Conservation (phyloP, 2,113 vertebrate species). For the Oncorhynchus gorbuscha region DNA sequence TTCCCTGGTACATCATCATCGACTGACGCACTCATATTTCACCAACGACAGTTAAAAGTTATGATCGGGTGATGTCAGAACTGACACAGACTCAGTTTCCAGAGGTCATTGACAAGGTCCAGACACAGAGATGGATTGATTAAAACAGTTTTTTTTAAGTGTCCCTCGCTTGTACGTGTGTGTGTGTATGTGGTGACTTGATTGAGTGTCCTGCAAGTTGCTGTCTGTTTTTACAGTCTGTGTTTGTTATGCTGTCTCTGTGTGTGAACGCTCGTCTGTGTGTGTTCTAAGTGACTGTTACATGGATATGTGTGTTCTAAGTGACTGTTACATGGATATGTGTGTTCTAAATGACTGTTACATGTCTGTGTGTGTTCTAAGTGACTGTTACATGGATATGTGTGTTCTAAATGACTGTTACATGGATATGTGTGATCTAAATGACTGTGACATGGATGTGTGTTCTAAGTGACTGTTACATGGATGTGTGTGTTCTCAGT, state of each 20-base stretch:
- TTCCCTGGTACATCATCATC: constrained; percentile 36
- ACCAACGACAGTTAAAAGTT: constrained; percentile 56
- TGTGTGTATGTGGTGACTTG: constrained; percentile 4
- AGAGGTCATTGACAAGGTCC: constrained; percentile 65
- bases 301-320: neutral
- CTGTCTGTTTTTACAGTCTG: neutral
- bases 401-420: too few species aligned
- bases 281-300: neutral
- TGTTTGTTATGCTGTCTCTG: constrained; percentile 34
- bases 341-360: neutral
- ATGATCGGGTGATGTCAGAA: constrained; percentile 56
- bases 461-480: too few species aligned
- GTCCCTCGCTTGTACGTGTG: neutral
- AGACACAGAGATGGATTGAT: neutral
- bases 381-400: neutral
- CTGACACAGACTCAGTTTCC: constrained; percentile 48
- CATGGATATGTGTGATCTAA: too few species aligned
- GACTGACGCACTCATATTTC: constrained; percentile 46
- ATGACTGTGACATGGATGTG: too few species aligned
- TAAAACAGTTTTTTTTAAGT: too few species aligned
- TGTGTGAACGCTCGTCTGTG: constrained; percentile 12
- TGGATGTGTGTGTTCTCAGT: too few species aligned
- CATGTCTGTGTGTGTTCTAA: neutral
- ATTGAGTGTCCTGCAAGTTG: neutral
- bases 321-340: neutral